Conservation (phyloP, 2,797 vertebrate genomes). For the Rhodeus uyekii region DNA sequence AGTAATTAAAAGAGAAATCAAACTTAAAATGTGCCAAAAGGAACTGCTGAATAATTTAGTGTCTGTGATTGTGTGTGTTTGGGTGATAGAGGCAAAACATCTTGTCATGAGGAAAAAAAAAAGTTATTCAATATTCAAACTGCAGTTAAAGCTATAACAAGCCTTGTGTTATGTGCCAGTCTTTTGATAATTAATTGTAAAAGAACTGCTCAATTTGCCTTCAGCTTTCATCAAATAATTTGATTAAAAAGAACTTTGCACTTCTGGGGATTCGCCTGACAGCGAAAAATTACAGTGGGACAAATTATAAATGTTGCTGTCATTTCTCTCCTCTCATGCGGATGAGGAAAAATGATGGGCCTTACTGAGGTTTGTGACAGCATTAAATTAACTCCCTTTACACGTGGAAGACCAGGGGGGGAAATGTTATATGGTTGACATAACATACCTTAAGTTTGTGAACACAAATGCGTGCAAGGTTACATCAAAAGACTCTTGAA, state of each 20-base stretch:
- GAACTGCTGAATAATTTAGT: conserved; percentile 22
- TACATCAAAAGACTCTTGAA: neutral
- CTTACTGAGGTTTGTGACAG: conserved; percentile 20
- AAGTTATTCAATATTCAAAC: conserved; percentile 19
- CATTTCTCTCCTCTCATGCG: neutral
- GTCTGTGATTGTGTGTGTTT: conserved; percentile 4
- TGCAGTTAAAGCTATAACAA: conserved; percentile 38
- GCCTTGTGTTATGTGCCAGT: neutral
- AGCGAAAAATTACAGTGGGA: conserved; percentile 43
- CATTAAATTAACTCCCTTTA: conserved; percentile 19
- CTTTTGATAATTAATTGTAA: conserved; percentile 41
- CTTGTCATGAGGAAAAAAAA: conserved; percentile 5
- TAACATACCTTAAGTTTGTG: neutral
- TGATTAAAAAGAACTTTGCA: conserved; percentile 46
- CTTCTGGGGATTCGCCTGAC: conserved; percentile 36
- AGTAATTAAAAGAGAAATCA: conserved; percentile 34
- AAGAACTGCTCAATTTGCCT: conserved; percentile 42
- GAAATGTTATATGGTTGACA: conserved; percentile 1
- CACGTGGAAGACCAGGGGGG: conserved; percentile 11
- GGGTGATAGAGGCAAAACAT: conserved; percentile 12
- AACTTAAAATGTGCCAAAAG: conserved; percentile 13
- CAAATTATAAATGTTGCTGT: conserved; percentile 49
- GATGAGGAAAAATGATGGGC: conserved; percentile 36
- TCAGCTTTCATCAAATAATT: conserved; percentile 45
- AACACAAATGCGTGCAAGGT: neutral